phyloP scores from a whole-genome alignment of 2,797 vertebrate genomes.

The Poecilia picta region DNA sequence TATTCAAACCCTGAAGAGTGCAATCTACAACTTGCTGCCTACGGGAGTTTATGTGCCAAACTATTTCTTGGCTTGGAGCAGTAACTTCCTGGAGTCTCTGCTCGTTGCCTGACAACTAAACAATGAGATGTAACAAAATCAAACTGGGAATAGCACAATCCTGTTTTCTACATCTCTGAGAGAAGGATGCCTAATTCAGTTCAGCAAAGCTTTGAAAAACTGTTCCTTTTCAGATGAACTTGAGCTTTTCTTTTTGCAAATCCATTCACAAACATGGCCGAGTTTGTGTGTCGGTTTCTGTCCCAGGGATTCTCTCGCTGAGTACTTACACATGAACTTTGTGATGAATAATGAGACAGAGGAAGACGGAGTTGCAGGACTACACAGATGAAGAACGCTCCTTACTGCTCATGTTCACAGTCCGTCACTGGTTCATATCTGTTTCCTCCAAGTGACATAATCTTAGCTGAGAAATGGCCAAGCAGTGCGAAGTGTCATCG shows the following conservation, averaged over 20 bases:
- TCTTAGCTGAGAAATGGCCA: conserved; percentile 16
- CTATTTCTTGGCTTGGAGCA: conserved; percentile 17
- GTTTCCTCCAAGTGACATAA: conserved; percentile 30
- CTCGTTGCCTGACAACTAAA: conserved; percentile 34
- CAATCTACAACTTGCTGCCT: conserved; percentile 11
- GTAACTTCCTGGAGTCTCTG: conserved; percentile 6
- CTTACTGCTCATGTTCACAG: neutral
- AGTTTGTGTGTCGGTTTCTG: conserved; percentile 37
- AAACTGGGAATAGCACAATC: conserved; percentile 15
- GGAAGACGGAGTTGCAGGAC: neutral
- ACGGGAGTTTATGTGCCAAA: conserved; percentile 4
- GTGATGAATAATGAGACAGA: conserved; percentile 22
- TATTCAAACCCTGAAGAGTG: neutral
- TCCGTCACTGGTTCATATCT: conserved; percentile 21
- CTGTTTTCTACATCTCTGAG: neutral
- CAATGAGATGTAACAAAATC: conserved; percentile 30
- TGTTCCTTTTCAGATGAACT: conserved; percentile 19
- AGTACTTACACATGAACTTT: conserved; percentile 44
- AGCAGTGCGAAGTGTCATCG: conserved; percentile 33
- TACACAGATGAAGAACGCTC: conserved; percentile 12
- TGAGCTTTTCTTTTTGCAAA: conserved; percentile 21
- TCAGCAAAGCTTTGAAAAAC: conserved; percentile 1
- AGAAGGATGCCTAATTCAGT: neutral
- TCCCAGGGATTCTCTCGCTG: conserved; percentile 25
- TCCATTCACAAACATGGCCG: conserved; percentile 17